These are phyloP conservation scores for Suncus etruscus DNA, from an alignment of 2,113 vertebrate genomes.

Conservation along the genomic window DNA sequence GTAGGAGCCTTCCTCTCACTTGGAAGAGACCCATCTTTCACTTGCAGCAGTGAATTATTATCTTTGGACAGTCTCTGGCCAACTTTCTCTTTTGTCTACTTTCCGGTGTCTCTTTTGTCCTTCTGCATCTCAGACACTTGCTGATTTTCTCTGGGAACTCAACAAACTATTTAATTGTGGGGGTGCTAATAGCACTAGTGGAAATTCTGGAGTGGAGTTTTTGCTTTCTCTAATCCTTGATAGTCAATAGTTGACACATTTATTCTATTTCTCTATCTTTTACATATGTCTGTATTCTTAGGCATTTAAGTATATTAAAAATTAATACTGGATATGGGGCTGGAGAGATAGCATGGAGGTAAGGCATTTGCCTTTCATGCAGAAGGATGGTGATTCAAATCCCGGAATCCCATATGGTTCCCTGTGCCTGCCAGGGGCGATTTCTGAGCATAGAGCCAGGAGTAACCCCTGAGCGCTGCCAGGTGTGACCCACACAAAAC, in stretches of 20 bases:
- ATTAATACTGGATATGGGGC: not conserved
- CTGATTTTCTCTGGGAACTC: not conserved
- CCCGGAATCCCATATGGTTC: too few species aligned
- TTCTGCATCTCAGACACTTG: not conserved
- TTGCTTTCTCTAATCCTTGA: constrained; percentile 7
- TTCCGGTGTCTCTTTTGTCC: too few species aligned
- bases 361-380: too few species aligned
- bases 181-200: not conserved
- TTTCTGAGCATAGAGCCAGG: too few species aligned
- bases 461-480: too few species aligned
- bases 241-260: not conserved
- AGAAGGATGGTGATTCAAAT: too few species aligned
- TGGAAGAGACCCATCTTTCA: not conserved
- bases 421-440: too few species aligned
- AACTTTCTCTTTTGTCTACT: not conserved
- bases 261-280: not conserved
- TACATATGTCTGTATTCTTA: not conserved
- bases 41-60: not conserved
- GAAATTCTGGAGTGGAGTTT: not conserved
- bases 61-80: not conserved
- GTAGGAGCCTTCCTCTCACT: not conserved
- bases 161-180: not conserved
- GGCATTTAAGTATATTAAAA: not conserved
- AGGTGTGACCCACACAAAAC: too few species aligned
- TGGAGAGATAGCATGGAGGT: too few species aligned